phyloP scores from a whole-genome alignment of 1,140 invertebrate genomes.

The Cataglyphis hispanica region DNA sequence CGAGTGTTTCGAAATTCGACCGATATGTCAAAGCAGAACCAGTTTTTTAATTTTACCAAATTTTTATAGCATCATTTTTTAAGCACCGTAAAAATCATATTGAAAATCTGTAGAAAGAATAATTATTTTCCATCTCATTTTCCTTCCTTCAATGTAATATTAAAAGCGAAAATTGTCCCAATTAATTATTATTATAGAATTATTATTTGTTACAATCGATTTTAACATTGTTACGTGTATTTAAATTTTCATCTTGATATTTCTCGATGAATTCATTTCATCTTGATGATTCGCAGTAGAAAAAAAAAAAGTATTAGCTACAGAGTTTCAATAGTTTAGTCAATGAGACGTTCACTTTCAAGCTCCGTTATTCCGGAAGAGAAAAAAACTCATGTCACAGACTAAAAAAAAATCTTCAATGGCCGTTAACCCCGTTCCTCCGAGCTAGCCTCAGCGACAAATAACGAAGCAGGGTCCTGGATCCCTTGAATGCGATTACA shows the following conservation, averaged over 20 bases:
- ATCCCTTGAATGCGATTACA: conserved; percentile 73
- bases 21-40: background rate
- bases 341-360: background rate
- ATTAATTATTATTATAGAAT: too few species aligned
- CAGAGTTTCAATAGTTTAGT: background rate
- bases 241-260: background rate
- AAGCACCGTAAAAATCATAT: background rate
- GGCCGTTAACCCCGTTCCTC: conserved; percentile 55
- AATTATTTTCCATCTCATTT: too few species aligned
- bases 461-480: conserved; percentile 66
- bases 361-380: conserved; percentile 11
- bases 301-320: background rate
- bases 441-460: conserved; percentile 46
- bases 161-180: too few species aligned
- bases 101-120: background rate
- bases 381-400: conserved; percentile 3
- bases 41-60: background rate
- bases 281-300: background rate
- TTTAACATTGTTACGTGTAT: background rate
- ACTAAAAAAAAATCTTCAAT: conserved; percentile 5
- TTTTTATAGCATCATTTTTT: too few species aligned
- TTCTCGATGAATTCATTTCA: background rate
- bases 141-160: too few species aligned
- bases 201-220: too few species aligned
- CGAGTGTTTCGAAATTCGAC: background rate